phyloP scores from a whole-genome alignment of 2,113 vertebrate genomes.

The Guaruba guarouba region DNA sequence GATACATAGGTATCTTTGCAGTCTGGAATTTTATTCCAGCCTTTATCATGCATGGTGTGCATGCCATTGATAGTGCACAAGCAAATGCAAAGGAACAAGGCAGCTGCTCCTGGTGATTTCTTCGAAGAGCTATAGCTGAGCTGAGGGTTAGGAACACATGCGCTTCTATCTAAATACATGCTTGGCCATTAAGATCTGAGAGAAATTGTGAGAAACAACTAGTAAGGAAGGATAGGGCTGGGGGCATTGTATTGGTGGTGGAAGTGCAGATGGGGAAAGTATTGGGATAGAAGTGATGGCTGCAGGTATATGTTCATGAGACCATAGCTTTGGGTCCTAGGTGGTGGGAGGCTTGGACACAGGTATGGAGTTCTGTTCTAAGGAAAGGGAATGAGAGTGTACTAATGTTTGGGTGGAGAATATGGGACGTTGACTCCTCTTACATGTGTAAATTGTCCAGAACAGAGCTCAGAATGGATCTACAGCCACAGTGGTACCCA shows the following conservation, averaged over 20 bases:
- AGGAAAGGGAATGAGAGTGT: not conserved
- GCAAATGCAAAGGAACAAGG: not conserved
- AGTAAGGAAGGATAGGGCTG: not conserved
- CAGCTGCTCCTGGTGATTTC: not conserved
- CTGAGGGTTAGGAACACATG: not conserved
- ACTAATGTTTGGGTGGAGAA: not conserved
- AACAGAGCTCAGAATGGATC: not conserved
- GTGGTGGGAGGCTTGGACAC: not conserved
- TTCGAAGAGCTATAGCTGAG: not conserved
- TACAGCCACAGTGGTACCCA: not conserved
- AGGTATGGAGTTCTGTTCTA: not conserved
- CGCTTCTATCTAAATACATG: not conserved
- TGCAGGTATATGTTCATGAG: not conserved
- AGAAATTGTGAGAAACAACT: not conserved
- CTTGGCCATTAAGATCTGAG: not conserved
- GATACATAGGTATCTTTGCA: not conserved
- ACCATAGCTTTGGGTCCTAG: not conserved
- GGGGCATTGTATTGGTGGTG: not conserved
- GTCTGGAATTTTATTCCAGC: not conserved
- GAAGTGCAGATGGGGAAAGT: not conserved
- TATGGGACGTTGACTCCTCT: not conserved
- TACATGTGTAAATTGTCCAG: not conserved
- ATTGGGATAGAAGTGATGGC: not conserved
- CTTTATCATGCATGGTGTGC: not conserved
- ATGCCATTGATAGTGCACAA: not conserved